Evolutionary conservation across 2,888 invertebrate genomes (phyloP).

Genomic region (Labia minor): DNA sequence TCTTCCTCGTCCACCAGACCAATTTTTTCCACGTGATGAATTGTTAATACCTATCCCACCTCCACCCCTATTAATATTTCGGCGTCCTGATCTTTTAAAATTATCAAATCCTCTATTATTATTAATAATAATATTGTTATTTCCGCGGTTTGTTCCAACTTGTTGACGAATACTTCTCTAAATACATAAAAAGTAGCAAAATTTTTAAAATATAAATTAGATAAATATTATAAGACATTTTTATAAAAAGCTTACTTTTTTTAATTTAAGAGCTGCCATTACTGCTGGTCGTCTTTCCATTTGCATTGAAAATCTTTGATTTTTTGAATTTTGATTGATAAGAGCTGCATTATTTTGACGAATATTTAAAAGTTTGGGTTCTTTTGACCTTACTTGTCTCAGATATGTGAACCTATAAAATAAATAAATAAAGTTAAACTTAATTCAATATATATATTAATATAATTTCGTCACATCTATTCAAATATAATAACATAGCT

Average conservation of each 20-base stretch:
- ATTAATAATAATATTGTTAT: neutral
- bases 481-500: neutral
- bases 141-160: neutral
- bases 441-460: no score
- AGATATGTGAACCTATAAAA: constrained; percentile 25
- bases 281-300: constrained; percentile 41
- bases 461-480: no score
- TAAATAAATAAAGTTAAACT: constrained; percentile 15
- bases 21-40: neutral
- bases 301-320: constrained; percentile 39
- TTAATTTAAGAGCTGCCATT: constrained; percentile 35
- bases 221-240: no score
- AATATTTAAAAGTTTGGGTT: constrained; percentile 21
- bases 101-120: neutral
- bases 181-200: neutral
- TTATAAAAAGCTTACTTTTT: constrained; percentile 30
- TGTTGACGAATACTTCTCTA: neutral
- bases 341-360: constrained; percentile 26
- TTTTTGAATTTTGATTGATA: constrained; percentile 33
- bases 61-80: constrained; percentile 15
- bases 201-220: no score
- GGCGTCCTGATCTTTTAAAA: constrained; percentile 1
- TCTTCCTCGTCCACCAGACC: neutral
- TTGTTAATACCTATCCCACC: constrained; percentile 13
- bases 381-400: constrained; percentile 20